Conservation (phyloP, 2,888 invertebrate genomes). For the Tetheella fluctuosa region DNA sequence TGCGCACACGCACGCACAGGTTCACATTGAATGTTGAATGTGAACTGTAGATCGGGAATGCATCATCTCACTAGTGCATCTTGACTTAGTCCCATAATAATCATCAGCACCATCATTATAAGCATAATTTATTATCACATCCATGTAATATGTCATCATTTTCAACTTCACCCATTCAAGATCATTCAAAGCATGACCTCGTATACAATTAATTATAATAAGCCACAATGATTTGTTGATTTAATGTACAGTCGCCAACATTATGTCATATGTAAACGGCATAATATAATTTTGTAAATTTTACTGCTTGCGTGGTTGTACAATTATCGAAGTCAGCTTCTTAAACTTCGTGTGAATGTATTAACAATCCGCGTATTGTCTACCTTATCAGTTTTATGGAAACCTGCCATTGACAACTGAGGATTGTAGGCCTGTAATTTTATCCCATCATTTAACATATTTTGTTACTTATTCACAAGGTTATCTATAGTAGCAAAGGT, state of each 20-base stretch:
- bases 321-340: background rate
- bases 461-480: background rate
- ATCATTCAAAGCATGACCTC: constrained; percentile 6
- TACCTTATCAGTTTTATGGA: background rate
- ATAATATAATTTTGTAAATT: background rate
- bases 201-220: background rate
- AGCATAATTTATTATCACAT: constrained; percentile 2
- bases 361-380: background rate
- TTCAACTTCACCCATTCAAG: background rate
- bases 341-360: background rate
- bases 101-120: background rate
- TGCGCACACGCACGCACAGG: constrained; percentile 55
- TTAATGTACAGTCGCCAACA: background rate
- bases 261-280: background rate
- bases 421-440: background rate
- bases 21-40: constrained; percentile 68
- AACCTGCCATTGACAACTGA: background rate
- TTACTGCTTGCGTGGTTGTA: background rate
- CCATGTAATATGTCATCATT: background rate
- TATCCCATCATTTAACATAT: background rate
- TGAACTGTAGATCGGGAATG: constrained; percentile 77
- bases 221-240: background rate
- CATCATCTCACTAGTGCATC: constrained; percentile 55
- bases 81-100: constrained; percentile 30
- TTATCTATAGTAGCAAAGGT: too few species aligned